Evolutionary conservation across 2,113 vertebrate species (phyloP), one percentile per base, ranked within the genome.

Genomic region (Ctenomys sociabilis): DNA sequence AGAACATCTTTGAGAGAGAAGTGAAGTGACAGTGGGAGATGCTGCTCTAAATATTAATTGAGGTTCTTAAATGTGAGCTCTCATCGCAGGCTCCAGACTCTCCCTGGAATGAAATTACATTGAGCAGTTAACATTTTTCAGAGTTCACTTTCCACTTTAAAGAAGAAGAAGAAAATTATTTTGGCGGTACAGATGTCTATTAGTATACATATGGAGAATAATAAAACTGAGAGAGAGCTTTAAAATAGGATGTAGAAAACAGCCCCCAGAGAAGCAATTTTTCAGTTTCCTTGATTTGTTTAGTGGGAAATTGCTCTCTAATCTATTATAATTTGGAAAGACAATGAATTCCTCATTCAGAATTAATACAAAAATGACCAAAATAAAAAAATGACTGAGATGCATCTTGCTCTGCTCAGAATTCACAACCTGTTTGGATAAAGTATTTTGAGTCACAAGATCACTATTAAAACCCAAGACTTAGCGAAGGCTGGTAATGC

Each of bases 101-200:
- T 93, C 96, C 97, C 96, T 77, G 85, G 97, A 98, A 98, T 98
- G 97, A 98, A 97, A 98, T 98, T 98, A 98, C 28, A 35, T 73
- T 96, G 97, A 98, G 91, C 97, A 96, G 97, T 93, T 94, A 96
- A 72, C 96, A 98, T 98, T 98, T 98, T 94, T 97, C 98, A 98
- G 97, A 85, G 97, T 98, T 97, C 89, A 96, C 95, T 96, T 98
- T 97, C 95, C 91, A 97, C 95, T 98, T 96, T 97, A 96, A 72
- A 6, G 88, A 96, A 91, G 91, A 92, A 86, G 85, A 97, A 91
- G 94, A 92, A 64, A 78, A 97, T 96, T 93, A 63, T 96, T 93
- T 92, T 57, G 95, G 88, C 94, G 86, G 61, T 86, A 88, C 91
- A 88, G 82, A 96, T 97, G 96, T 93, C 96, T 94, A 63, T 93